Base-by-base conservation (phyloP, 2,797 vertebrate genomes). In the Chanos chanos region DNA sequence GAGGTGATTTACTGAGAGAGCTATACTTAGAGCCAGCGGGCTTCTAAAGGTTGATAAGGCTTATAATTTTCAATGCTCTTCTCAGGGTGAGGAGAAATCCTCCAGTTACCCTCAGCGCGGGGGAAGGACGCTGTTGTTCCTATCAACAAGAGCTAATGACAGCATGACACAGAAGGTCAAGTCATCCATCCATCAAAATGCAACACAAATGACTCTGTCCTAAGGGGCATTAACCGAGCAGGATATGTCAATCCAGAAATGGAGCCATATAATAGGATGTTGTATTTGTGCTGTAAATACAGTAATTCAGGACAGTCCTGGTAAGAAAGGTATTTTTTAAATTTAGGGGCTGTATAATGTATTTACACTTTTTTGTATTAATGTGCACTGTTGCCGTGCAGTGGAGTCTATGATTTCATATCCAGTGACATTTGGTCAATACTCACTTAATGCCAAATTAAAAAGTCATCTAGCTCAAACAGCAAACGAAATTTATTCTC, bases 381-480 rank as follows among this genome's bases (percentile, higher is more conserved):
- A 68, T 49, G 61, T 21, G 28, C 30, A 3, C 44, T 30, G 5
- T n/a, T 8, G 15, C 12, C 66, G 18, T 53, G 25, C 44, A 43
- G 27, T 47, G 21, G 22, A 30, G 61, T 36, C 25, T 31, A 61
- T 55, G 55, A 65, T 72, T 71, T 75, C 40, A 66, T 58, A 55
- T 65, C 18, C 52, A 52, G 15, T 72, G 59, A 58, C 56, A 45
- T 60, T 61, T 56, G 60, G 40, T 75, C 68, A 61, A 60, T 66
- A 70, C 43, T 63, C 47, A 43, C 19, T 75, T 61, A 69, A 71
- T 27, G 61, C 34, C 45, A 52, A 80, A 70, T 74, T 68, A 70
- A 72, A 83, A 81, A 65, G 59, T 58, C 66, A 63, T 75, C 52
- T 31, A 34, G 50, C 57, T 62, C 43, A 67, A 60, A 61, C 27